Conservation (phyloP, 2,888 invertebrate genomes). For the Pecten maximus region DNA sequence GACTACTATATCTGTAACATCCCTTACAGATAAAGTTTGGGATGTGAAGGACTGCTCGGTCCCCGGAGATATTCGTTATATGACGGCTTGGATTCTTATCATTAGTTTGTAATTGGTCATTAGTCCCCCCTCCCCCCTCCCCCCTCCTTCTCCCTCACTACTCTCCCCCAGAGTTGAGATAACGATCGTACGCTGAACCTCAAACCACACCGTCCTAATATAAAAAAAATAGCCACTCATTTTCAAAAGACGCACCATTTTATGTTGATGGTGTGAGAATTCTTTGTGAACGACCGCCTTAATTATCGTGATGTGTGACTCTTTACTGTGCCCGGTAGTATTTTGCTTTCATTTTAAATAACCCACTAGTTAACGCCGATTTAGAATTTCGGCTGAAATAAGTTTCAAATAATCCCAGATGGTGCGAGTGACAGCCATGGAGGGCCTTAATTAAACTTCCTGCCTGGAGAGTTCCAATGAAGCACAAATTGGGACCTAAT, state of each 20-base stretch:
- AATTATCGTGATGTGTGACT: background rate
- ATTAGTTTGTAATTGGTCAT: slow-evolving; percentile 32
- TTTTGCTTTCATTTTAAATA: slow-evolving; percentile 35
- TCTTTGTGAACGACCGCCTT: slow-evolving; percentile 8
- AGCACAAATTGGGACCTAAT: slow-evolving; percentile 33
- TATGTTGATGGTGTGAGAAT: background rate
- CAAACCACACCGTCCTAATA: slow-evolving; percentile 29
- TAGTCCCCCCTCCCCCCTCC: background rate
- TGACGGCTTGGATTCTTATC: slow-evolving; percentile 11
- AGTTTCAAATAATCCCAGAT: slow-evolving; percentile 35
- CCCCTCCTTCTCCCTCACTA: background rate
- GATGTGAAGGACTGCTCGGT: slow-evolving; percentile 26
- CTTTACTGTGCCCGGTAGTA: slow-evolving; percentile 14
- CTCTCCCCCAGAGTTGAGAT: background rate
- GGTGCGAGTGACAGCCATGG: slow-evolving; percentile 28
- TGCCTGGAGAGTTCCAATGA: slow-evolving; percentile 33
- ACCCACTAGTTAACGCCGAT: slow-evolving; percentile 35
- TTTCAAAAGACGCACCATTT: slow-evolving; percentile 33
- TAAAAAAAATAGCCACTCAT: slow-evolving; percentile 34
- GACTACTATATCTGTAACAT: slow-evolving; percentile 5
- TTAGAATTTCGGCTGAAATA: slow-evolving; percentile 33
- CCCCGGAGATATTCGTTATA: slow-evolving; percentile 31
- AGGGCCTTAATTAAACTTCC: slow-evolving; percentile 35
- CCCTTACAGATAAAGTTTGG: slow-evolving; percentile 15
- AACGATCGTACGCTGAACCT: background rate